Base-by-base conservation (phyloP, 2,113 vertebrate genomes). In the Trematomus loennbergii region DNA sequence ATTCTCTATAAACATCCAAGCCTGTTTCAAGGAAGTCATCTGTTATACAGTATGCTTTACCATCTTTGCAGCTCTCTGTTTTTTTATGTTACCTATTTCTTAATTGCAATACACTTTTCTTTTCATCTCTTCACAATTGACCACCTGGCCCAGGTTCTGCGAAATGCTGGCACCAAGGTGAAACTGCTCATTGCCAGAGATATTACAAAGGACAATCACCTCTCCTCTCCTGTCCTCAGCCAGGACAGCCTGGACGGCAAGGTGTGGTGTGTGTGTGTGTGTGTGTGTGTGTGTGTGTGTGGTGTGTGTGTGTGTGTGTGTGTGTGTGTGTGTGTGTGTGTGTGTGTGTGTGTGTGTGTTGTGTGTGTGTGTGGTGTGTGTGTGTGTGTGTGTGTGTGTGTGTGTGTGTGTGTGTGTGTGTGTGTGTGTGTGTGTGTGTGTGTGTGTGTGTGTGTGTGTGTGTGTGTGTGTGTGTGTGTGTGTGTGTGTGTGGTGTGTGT, bases 101-200 rank as follows among this genome's bases (percentile, higher is more conserved):
- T 66, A 54, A 45, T 29, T 46, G 40, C 72, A 7, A 62, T 18
- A 40, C 48, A 16, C 25, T 22, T 22, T n/a, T 16, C 48, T 45
- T 77, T 59, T 63, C 33, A 72, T 75, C 15, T 25, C 2, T 49
- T 80, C 60, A 61, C 72, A 64, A 79, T 71, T 72, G 25, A 77
- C 75, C 59, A 58, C 52, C 16, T 87, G 83, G 67, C 5, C 7
- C 95, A 96, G 76, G 97, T 98, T 61, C 95, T 98, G 60, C 95
- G 96, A 82, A 97, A 97, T 48, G 97, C 96, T 89, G 97, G 97
- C 59, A 97, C 93, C 74, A 91, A 94, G 89, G 96, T 99, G 73
- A 97, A 96, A 73, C 84, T 99, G 78, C 93, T 98, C 65, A 96
- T 99, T 29, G 96, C 97, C 57, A 96, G 97, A 91, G 96, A 97